These are phyloP conservation scores for Sphaeridia pumilis DNA, from an alignment of 2,888 invertebrate species.

Conservation along the genomic window DNA sequence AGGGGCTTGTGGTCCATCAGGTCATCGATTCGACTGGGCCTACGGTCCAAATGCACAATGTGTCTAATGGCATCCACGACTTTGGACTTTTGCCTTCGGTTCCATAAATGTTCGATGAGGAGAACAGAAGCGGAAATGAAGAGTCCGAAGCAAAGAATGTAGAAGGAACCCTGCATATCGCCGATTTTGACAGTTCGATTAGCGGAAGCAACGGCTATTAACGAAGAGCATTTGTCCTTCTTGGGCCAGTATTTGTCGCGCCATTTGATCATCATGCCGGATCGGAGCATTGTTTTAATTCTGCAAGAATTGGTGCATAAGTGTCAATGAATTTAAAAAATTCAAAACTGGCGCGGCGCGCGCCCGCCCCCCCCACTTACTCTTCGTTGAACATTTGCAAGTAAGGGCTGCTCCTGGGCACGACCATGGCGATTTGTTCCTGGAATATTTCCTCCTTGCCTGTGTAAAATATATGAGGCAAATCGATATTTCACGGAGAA, in stretches of 20 bases:
- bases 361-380: too few species aligned
- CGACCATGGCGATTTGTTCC: slow-evolving; percentile 65
- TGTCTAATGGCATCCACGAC: slow-evolving; percentile 45
- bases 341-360: background rate
- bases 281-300: slow-evolving; percentile 66
- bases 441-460: slow-evolving; percentile 64
- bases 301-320: slow-evolving; percentile 41
- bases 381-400: slow-evolving; percentile 62
- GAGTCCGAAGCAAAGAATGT: slow-evolving; percentile 63
- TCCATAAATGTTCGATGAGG: slow-evolving; percentile 43
- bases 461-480: slow-evolving; percentile 36
- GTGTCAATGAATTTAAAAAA: slow-evolving; percentile 1
- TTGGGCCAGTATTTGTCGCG: slow-evolving; percentile 61
- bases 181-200: slow-evolving; percentile 78
- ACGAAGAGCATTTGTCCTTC: slow-evolving; percentile 58
- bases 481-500: background rate
- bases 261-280: slow-evolving; percentile 76
- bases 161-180: slow-evolving; percentile 88
- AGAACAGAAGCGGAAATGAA: slow-evolving; percentile 43
- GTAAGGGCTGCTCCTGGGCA: slow-evolving; percentile 65
- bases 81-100: slow-evolving; percentile 40
- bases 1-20: slow-evolving; percentile 24
- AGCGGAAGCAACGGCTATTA: slow-evolving; percentile 45
- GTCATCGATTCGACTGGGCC: background rate
- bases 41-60: slow-evolving; percentile 39